Conservation (phyloP, 2,113 vertebrate genomes). For the Ctenodactylus gundi region DNA sequence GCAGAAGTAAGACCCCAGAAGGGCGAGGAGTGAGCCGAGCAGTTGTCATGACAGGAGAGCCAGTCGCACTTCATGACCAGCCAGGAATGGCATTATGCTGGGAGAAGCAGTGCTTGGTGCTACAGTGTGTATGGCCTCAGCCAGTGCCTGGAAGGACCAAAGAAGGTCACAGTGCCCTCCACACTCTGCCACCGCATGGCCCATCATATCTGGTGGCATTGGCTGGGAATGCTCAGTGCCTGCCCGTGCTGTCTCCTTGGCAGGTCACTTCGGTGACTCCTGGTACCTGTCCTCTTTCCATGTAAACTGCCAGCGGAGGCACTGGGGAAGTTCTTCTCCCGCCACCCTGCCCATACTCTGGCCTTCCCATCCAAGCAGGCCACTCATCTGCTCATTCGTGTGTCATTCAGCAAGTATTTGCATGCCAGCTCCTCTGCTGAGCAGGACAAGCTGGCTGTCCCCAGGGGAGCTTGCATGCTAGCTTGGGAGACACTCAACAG, state of each 20-base stretch:
- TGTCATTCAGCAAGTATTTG: background rate
- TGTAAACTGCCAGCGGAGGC: background rate
- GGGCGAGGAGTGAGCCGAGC: background rate
- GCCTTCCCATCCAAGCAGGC: background rate
- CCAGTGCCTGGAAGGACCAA: background rate
- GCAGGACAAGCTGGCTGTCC: background rate
- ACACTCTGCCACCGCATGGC: rapidly evolving
- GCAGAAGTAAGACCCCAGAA: background rate
- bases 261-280: background rate
- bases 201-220: background rate
- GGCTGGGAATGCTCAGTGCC: background rate
- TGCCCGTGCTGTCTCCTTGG: background rate
- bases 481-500: background rate
- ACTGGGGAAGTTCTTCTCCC: background rate
- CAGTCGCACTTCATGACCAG: rapidly evolving
- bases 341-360: background rate
- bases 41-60: background rate
- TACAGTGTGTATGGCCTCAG: too few relatives aligned
- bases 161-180: background rate
- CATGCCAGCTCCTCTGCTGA: background rate
- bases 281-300: background rate
- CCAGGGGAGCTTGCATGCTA: rapidly evolving
- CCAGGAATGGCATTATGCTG: rapidly evolving
- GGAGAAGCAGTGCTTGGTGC: rapidly evolving
- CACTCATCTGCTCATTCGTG: too few relatives aligned